Evolutionary conservation across 2,113 vertebrate species (phyloP).

Genomic region (Ibidorhyncha struthersii): DNA sequence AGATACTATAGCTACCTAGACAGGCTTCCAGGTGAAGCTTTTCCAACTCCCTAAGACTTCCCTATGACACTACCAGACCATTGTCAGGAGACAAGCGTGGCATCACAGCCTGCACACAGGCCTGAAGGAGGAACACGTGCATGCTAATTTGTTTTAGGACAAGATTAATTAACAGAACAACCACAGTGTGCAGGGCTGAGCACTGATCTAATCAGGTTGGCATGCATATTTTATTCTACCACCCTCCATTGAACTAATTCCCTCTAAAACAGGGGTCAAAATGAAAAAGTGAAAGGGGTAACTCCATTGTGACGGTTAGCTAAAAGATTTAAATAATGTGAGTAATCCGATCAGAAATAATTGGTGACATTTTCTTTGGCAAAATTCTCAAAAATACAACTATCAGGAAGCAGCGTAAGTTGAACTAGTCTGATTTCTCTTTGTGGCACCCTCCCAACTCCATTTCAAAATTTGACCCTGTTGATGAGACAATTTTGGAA

Average conservation of each 20-base stretch:
- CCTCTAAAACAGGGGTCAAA: conserved; percentile 39
- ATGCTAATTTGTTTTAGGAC: not conserved
- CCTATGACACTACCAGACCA: not conserved
- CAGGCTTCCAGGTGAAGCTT: not conserved
- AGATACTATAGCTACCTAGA: not conserved
- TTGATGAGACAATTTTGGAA: not conserved
- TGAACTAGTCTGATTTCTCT: conserved; percentile 21
- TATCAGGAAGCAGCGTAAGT: conserved; percentile 8
- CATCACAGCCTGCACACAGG: not conserved
- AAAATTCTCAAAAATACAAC: conserved; percentile 42
- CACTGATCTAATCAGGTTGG: not conserved
- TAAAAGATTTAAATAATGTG: conserved; percentile 20
- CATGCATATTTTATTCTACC: not conserved
- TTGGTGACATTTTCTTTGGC: conserved; percentile 14
- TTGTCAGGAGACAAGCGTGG: not conserved
- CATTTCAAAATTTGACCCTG: not conserved
- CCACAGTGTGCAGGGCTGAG: not conserved
- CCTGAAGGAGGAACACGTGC: not conserved
- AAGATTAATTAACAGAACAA: not conserved
- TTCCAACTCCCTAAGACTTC: not conserved
- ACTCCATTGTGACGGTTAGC: not conserved
- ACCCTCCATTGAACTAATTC: not conserved
- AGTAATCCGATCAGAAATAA: conserved; percentile 3
- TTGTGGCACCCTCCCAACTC: not conserved
- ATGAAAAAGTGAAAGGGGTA: not conserved